phyloP scores from a whole-genome alignment of 2,888 invertebrate genomes.

The Lasioglossum morio region DNA sequence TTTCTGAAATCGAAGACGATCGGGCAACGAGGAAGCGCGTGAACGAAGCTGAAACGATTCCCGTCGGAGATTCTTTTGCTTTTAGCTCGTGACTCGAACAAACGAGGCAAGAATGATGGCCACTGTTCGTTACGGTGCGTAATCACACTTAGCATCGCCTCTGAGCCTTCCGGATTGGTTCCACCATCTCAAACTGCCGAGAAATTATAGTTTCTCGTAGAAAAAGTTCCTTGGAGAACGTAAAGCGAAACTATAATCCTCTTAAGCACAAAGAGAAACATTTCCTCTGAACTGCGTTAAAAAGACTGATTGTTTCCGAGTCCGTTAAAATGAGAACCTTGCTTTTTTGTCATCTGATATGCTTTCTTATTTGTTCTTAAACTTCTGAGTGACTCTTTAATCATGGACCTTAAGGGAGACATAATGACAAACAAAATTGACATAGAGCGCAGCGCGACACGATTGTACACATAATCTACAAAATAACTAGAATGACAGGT shows the following conservation, averaged over 20 bases:
- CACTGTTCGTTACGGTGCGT: conserved; percentile 1
- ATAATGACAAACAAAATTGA: no score
- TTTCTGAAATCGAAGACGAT: conserved; percentile 30
- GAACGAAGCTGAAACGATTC: conserved; percentile 27
- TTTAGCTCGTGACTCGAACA: background rate
- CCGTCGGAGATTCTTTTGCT: background rate
- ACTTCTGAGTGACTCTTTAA: no score
- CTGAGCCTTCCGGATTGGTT: background rate
- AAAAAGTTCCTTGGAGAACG: background rate
- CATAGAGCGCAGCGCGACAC: no score
- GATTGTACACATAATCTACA: no score
- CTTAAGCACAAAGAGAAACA: background rate
- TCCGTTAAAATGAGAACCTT: background rate
- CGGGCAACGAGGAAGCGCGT: conserved; percentile 21
- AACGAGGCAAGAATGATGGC: conserved; percentile 3
- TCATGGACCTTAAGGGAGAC: no score
- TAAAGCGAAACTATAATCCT: background rate
- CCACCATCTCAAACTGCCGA: background rate
- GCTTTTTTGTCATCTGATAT: no score
- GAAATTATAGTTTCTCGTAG: background rate
- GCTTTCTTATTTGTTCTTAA: no score
- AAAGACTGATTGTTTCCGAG: background rate
- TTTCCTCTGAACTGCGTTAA: background rate
- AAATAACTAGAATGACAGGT: no score
- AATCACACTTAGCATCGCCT: conserved; percentile 8